Base-by-base conservation (phyloP, 2,797 vertebrate species). In the Brachymystax lenok region DNA sequence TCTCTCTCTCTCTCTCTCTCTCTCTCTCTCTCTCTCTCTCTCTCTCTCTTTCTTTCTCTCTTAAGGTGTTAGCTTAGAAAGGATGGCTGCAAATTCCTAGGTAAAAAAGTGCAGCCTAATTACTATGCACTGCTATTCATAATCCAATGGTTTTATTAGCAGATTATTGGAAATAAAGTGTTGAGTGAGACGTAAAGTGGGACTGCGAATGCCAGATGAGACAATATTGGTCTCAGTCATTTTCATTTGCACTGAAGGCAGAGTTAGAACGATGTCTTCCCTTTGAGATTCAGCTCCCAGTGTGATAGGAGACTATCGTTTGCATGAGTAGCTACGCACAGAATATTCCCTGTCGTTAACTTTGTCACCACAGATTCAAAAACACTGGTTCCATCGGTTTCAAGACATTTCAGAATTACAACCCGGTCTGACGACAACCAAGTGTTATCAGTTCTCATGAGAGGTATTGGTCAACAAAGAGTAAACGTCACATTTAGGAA, bases 61-160 rank as follows among this genome's bases (percentile, higher is more conserved):
- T 46, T 3, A 46, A 46, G 40, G 40, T 46, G 40, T 12, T 46
- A 46, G 40, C 40, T 46, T 40, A 40, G 35, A 40, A 40, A 40
- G 35, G 33, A 35, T 6, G 90, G 85, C 85, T 89, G 80, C 84
- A 92, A 87, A 92, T 86, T 86, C 88, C 83, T 87, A 91, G 90
- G 90, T 94, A 90, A 91, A 88, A 63, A 63, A 3, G 40, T 10
- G 10, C 10, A 12, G 10, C 2, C 90, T 89, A 90, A 88, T 93
- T 93, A 93, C 59, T 88, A 88, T 86, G 86, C 88, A 86, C 88
- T 84, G 76, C 86, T 82, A 79, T 88, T 93, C 86, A 87, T 94
- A 94, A 94, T 94, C 93, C 92, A 93, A 88, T 90, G 88, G 88
- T 93, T 91, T 86, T 91, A 93, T 93, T 91, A 92, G 90, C 85